These are phyloP conservation scores for Tenebrio molitor DNA, from an alignment of 1,140 invertebrate species.

Conservation along the genomic window DNA sequence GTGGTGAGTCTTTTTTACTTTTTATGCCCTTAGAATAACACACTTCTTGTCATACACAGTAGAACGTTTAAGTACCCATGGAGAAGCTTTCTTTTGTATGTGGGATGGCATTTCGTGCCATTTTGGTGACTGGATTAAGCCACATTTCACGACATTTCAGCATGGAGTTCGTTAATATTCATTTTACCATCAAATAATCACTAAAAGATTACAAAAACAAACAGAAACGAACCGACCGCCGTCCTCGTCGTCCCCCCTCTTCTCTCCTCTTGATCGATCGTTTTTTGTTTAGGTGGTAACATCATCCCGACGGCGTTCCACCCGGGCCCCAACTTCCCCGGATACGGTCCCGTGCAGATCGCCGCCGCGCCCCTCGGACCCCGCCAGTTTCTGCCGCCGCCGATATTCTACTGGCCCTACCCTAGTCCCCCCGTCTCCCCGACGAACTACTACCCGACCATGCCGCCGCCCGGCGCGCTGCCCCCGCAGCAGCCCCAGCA, in stretches of 20 bases:
- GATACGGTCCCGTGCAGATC: slow-evolving; percentile 65
- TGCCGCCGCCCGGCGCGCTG: slow-evolving; percentile 65
- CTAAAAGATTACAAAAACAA: slow-evolving; percentile 12
- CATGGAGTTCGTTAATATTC: slow-evolving; percentile 38
- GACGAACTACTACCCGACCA: slow-evolving; percentile 82
- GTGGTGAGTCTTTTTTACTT: slow-evolving; percentile 66
- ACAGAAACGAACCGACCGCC: too few relatives aligned
- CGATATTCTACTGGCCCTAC: slow-evolving; percentile 90
- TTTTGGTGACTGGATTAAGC: slow-evolving; percentile 33
- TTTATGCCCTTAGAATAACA: slow-evolving; percentile 52
- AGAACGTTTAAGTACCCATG: slow-evolving; percentile 18
- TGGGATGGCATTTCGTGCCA: slow-evolving; percentile 36
- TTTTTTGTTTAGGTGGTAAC: slow-evolving; percentile 68
- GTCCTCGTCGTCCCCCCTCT: background rate
- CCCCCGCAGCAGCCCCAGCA: slow-evolving; percentile 59
- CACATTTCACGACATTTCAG: slow-evolving; percentile 28
- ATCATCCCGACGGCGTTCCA: slow-evolving; percentile 70
- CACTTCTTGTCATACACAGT: slow-evolving; percentile 38
- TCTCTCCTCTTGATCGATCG: background rate
- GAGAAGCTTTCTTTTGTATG: slow-evolving; percentile 40
- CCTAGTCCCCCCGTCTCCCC: slow-evolving; percentile 93
- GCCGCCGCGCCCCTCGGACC: slow-evolving; percentile 65
- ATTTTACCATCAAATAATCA: slow-evolving; percentile 31
- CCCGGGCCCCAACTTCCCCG: slow-evolving; percentile 67
- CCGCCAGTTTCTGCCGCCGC: slow-evolving; percentile 70